These are phyloP conservation scores for Ciconia stormi DNA, from an alignment of 2,113 vertebrate genomes.

Conservation along the genomic window DNA sequence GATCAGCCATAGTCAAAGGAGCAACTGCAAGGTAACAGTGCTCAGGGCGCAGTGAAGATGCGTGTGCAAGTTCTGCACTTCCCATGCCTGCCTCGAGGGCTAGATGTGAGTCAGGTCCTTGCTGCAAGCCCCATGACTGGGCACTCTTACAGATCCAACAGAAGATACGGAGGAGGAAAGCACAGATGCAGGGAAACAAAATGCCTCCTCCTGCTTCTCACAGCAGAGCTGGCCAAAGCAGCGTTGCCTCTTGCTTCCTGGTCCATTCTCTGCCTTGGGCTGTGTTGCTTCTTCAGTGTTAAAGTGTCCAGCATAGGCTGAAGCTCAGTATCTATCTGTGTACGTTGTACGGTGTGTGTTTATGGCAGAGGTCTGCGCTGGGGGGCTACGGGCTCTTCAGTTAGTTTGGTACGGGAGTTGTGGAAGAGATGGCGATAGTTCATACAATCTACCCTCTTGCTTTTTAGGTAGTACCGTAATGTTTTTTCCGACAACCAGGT, in stretches of 20 bases:
- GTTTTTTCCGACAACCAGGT: not conserved
- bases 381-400: not conserved
- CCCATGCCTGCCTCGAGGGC: not conserved
- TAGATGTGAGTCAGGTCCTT: not conserved
- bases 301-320: not conserved
- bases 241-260: not conserved
- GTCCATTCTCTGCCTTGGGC: not conserved
- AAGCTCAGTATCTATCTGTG: not conserved
- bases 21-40: not conserved
- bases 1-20: not conserved
- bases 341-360: rapidly evolving
- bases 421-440: not conserved
- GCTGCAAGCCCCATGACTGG: rapidly evolving
- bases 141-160: not conserved
- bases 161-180: not conserved
- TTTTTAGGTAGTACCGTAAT: not conserved
- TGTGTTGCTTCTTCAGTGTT: not conserved
- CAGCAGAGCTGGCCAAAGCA: not conserved
- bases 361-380: not conserved
- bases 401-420: not conserved
- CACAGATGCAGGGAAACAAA: not conserved
- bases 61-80: not conserved
- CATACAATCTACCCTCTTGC: not conserved
- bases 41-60: not conserved
- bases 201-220: not conserved